A percentile compares a stretch with the other conserved stretches of the same genome.
These are phyloP conservation scores for Notamacropus eugenii DNA, from an alignment of 2,797 vertebrate species.

Conservation along the genomic window DNA sequence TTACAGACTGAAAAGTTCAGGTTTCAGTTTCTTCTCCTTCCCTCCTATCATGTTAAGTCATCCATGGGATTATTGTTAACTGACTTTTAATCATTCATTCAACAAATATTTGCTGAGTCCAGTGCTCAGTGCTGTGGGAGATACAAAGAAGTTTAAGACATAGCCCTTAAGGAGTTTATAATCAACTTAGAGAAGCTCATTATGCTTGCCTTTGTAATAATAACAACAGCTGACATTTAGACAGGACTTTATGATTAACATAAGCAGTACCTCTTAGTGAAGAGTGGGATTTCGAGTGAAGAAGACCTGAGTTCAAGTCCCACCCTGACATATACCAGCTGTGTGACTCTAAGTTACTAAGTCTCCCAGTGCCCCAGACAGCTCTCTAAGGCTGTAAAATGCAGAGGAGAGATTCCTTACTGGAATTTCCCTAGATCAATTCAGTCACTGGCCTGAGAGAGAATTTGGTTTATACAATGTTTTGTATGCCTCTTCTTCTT, in stretches of 20 bases:
- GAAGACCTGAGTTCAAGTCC: neutral
- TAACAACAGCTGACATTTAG: neutral
- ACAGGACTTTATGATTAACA: neutral
- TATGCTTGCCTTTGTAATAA: neutral
- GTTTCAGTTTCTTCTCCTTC: neutral
- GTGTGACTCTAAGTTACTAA: neutral
- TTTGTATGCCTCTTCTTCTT: neutral
- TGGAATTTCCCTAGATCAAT: neutral
- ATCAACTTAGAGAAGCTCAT: neutral
- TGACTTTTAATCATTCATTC: slow-evolving; percentile 33
- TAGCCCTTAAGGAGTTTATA: neutral
- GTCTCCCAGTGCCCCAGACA: neutral
- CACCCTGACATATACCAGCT: neutral
- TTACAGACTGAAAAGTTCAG: slow-evolving; percentile 1
- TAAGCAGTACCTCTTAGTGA: neutral
- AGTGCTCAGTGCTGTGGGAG: neutral
- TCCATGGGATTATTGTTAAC: slow-evolving; percentile 5
- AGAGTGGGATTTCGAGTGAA: neutral
- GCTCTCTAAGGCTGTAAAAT: neutral
- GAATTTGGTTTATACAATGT: neutral
- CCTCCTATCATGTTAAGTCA: slow-evolving; percentile 24
- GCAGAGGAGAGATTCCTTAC: neutral
- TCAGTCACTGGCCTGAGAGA: neutral
- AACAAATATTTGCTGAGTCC: slow-evolving; percentile 23
- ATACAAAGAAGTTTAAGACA: neutral